Percentiles rank a stretch among this genome's conserved stretches.
phyloP scores from a whole-genome alignment of 2,888 invertebrate species.

The Congeria kusceri region DNA sequence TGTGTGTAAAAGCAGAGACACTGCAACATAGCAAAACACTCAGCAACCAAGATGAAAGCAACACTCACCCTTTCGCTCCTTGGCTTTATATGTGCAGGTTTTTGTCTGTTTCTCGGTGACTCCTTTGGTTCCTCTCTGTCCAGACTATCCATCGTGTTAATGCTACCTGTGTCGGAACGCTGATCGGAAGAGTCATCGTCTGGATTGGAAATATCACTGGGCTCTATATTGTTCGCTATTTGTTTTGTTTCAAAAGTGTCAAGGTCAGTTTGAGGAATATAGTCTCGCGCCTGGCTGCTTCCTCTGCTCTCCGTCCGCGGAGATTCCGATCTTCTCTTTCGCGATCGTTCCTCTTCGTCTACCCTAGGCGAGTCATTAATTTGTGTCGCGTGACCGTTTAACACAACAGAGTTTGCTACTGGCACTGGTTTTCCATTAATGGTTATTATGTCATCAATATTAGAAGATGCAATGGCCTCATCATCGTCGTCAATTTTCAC shows the following conservation, averaged over 20 bases:
- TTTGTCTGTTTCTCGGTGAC: slow-evolving; percentile 26
- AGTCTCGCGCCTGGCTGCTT: slow-evolving; percentile 51
- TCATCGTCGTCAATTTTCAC: slow-evolving; percentile 71
- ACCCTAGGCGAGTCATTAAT: slow-evolving; percentile 57
- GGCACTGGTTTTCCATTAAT: slow-evolving; percentile 75
- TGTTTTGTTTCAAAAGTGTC: slow-evolving; percentile 78
- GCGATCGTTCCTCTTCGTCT: slow-evolving; percentile 37
- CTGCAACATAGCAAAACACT: no score
- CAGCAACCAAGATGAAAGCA: not conserved
- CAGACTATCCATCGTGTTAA: slow-evolving; percentile 76
- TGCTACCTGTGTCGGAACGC: slow-evolving; percentile 77
- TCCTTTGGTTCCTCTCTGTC: slow-evolving; percentile 70
- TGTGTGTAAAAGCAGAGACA: no score
- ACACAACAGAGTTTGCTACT: slow-evolving; percentile 68
- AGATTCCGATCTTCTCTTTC: slow-evolving; percentile 36
- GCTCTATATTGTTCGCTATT: slow-evolving; percentile 65
- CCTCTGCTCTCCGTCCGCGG: slow-evolving; percentile 33
- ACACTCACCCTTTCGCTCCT: slow-evolving; percentile 71
- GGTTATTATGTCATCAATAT: slow-evolving; percentile 68
- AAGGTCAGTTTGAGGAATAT: slow-evolving; percentile 79
- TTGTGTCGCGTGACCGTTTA: slow-evolving; percentile 75
- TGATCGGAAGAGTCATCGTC: slow-evolving; percentile 76
- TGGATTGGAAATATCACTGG: slow-evolving; percentile 72
- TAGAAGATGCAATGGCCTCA: slow-evolving; percentile 44
- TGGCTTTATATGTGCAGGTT: slow-evolving; percentile 66